Evolutionary conservation across 2,797 vertebrate genomes (phyloP), one percentile per base, ranked within the genome.

Genomic region (Hafferia zeledoni): DNA sequence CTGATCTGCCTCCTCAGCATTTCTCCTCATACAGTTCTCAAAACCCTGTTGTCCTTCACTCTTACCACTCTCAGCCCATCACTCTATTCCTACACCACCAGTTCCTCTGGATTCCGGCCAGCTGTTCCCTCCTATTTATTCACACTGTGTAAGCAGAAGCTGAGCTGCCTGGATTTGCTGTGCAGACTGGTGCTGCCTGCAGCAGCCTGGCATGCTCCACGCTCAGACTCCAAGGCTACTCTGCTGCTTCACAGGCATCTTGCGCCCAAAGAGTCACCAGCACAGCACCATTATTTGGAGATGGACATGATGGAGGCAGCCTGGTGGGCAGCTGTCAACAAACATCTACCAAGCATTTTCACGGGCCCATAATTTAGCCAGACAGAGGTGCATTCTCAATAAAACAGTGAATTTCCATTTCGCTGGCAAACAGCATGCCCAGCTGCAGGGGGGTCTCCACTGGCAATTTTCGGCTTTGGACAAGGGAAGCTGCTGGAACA

Each of bases 101-200:
- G 72, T 27, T 83, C 37, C 55, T 79, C 72, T 79, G 77, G 74
- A 82, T 78, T 41, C 31, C 67, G 46, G 77, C 77, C 70, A 84
- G 70, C 17, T 39, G 20, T 69, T 72, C 44, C 15, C 25, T 89
- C 44, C 80, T 56, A 2, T 75, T 72, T 75, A 83, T 65, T 81
- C 87, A 55, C 3, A 4, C 37, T 44, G 18, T 7, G 33, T 35
- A 68, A 94, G 70, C 61, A 81, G 19, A 72, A 81, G 76, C 13
- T 3, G 25, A 96, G 61, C 43, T 47, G 57, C 47, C 30, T 47
- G 74, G 39, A 9, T 2, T 23, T 47, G 63, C 57, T 56, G 14
- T 14, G 41, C 7, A 28, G 57, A 68, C 14, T 3, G 22, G 13
- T 49, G 50, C 4, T 17, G 27, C 0, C 1, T 9, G 27, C 33